Conservation (phyloP, 2,888 invertebrate genomes). For the Andrena praecox region DNA sequence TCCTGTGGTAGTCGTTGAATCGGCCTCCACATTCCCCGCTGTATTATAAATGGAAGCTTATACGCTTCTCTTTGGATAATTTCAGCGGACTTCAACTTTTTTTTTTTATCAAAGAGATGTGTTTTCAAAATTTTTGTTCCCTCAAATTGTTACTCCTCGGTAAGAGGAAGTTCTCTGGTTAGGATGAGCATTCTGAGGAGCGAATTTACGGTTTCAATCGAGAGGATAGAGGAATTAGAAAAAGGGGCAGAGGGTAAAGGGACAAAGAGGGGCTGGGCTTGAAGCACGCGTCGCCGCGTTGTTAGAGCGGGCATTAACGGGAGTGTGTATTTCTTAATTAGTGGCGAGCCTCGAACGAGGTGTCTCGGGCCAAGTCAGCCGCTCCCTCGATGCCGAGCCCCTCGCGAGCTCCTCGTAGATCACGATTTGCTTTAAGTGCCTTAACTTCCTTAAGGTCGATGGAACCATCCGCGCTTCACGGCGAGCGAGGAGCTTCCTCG, state of each 20-base stretch:
- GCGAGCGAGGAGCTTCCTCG: background rate
- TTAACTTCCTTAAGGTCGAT: slow-evolving; percentile 52
- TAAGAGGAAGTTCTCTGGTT: too few relatives aligned
- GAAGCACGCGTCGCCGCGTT: slow-evolving; percentile 47
- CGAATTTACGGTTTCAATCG: slow-evolving; percentile 6
- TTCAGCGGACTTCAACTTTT: too few relatives aligned
- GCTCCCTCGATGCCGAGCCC: slow-evolving; percentile 68
- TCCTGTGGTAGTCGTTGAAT: too few relatives aligned
- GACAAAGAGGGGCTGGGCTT: slow-evolving; percentile 1
- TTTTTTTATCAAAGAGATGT: too few relatives aligned
- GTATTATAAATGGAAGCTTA: too few relatives aligned
- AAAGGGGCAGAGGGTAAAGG: background rate
- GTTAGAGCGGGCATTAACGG: slow-evolving; percentile 53
- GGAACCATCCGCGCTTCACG: slow-evolving; percentile 43
- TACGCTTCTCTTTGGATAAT: too few relatives aligned
- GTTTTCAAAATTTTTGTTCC: too few relatives aligned
- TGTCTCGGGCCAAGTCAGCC: slow-evolving; percentile 61
- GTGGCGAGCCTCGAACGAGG: slow-evolving; percentile 59
- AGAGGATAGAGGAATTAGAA: slow-evolving; percentile 1
- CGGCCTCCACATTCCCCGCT: too few relatives aligned
- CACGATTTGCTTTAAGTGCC: slow-evolving; percentile 69
- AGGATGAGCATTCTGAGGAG: too few relatives aligned
- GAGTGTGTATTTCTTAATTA: slow-evolving; percentile 72
- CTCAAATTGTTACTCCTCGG: too few relatives aligned
- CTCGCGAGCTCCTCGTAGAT: slow-evolving; percentile 65